A percentile compares a stretch with the other conserved stretches of the same genome.
phyloP scores from a whole-genome alignment of 1,140 invertebrate species.

The Protaetia brevitarsis region DNA sequence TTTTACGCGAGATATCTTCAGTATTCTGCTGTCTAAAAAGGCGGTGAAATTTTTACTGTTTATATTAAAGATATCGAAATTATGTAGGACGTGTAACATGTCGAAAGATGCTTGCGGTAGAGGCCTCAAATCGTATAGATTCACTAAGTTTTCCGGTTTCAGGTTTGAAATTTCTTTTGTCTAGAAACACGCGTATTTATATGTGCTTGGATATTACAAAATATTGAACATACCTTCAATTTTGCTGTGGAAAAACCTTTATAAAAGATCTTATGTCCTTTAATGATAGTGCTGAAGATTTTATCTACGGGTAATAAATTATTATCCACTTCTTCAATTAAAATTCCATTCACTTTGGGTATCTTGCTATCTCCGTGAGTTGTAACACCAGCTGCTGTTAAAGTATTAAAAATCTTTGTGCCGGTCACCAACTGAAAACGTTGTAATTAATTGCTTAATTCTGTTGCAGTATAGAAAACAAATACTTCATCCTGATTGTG shows the following conservation, averaged over 20 bases:
- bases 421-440: constrained; percentile 22
- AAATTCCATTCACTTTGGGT: constrained; percentile 32
- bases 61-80: constrained; percentile 35
- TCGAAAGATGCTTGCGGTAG: constrained; percentile 39
- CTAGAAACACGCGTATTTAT: constrained; percentile 27
- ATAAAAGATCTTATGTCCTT: constrained; percentile 42
- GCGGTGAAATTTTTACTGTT: constrained; percentile 33
- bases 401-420: constrained; percentile 26
- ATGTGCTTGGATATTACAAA: not conserved
- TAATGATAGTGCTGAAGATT: constrained; percentile 28
- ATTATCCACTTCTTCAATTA: constrained; percentile 31
- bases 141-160: constrained; percentile 37
- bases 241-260: constrained; percentile 36
- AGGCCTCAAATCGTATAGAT: constrained; percentile 23
- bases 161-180: constrained; percentile 31
- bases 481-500: constrained; percentile 34
- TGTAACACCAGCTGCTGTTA: constrained; percentile 24
- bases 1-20: constrained; percentile 28
- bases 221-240: constrained; percentile 31
- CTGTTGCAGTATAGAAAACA: not conserved
- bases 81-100: constrained; percentile 30
- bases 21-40: constrained; percentile 36
- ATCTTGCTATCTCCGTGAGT: constrained; percentile 35
- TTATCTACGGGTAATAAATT: constrained; percentile 34
- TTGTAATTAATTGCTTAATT: not conserved